Evolutionary conservation across 1,140 invertebrate species (phyloP).

Genomic region (Maconellicoccus hirsutus): DNA sequence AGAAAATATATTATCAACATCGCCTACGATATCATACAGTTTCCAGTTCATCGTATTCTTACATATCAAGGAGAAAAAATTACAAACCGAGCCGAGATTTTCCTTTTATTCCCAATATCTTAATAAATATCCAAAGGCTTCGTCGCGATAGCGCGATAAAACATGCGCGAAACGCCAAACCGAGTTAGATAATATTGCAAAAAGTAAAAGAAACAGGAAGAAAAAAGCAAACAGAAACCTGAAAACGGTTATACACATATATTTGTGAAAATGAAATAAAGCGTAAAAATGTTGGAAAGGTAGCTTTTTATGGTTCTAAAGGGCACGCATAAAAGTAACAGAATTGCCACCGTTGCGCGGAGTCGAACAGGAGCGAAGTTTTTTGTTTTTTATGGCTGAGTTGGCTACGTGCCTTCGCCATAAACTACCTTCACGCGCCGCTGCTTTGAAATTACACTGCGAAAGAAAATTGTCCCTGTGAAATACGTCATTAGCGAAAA

Average conservation of each 20-base stretch:
- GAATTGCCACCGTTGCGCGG: background rate
- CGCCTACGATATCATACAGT: too few species aligned
- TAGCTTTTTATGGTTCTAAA: constrained; percentile 5
- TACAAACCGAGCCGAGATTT: too few species aligned
- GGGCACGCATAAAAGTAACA: background rate
- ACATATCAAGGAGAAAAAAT: too few species aligned
- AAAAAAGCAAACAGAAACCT: too few species aligned
- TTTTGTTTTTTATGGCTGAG: background rate
- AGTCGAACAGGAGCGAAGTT: background rate
- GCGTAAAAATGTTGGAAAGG: constrained; percentile 3
- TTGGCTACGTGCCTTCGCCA: background rate
- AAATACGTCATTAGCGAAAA: background rate
- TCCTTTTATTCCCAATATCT: too few species aligned
- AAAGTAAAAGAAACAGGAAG: too few species aligned
- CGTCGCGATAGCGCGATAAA: too few species aligned
- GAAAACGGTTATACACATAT: background rate
- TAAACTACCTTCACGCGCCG: constrained; percentile 2
- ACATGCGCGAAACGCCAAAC: too few species aligned
- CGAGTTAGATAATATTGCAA: too few species aligned
- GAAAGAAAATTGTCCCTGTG: background rate
- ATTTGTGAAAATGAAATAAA: constrained; percentile 6
- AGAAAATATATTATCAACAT: too few species aligned
- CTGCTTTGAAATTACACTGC: background rate
- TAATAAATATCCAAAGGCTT: too few species aligned
- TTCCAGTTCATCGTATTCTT: too few species aligned